Conservation (phyloP, 1,140 invertebrate genomes). For the Pantala flavescens region DNA sequence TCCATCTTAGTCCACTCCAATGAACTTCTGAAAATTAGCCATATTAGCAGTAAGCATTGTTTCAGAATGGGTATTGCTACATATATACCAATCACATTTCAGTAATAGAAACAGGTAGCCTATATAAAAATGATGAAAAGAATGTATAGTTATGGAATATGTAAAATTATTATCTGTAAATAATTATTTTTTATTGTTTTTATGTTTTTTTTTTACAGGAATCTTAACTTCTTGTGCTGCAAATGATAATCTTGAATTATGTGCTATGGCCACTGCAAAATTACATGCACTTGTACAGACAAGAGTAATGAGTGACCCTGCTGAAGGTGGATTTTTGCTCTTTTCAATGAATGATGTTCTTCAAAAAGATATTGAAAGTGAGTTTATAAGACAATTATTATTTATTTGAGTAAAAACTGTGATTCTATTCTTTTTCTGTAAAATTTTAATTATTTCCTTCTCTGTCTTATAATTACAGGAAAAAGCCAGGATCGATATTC, state of each 20-base stretch:
- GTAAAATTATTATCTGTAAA: no score
- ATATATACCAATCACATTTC: no score
- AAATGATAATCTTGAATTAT: conserved; percentile 42
- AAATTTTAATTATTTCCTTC: not conserved
- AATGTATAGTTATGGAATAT: no score
- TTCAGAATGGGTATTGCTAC: no score
- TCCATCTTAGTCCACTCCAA: no score
- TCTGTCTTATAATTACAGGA: conserved; percentile 27
- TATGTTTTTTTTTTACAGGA: conserved; percentile 29
- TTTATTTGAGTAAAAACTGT: conserved; percentile 8
- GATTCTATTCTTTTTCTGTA: not conserved
- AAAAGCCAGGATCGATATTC: conserved; percentile 47
- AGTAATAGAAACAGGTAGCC: no score
- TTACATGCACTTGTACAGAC: conserved; percentile 49
- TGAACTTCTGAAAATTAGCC: no score
- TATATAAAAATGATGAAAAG: no score
- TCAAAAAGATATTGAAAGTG: conserved; percentile 35
- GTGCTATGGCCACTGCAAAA: conserved; percentile 48
- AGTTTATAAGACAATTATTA: conserved; percentile 19
- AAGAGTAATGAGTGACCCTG: conserved; percentile 38
- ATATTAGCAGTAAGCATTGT: no score
- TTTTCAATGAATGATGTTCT: conserved; percentile 34
- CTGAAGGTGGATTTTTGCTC: conserved; percentile 45
- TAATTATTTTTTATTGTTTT: no score
- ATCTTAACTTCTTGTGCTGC: conserved; percentile 45